phyloP scores from a whole-genome alignment of 2,113 vertebrate species.

The Ceratotherium simum region DNA sequence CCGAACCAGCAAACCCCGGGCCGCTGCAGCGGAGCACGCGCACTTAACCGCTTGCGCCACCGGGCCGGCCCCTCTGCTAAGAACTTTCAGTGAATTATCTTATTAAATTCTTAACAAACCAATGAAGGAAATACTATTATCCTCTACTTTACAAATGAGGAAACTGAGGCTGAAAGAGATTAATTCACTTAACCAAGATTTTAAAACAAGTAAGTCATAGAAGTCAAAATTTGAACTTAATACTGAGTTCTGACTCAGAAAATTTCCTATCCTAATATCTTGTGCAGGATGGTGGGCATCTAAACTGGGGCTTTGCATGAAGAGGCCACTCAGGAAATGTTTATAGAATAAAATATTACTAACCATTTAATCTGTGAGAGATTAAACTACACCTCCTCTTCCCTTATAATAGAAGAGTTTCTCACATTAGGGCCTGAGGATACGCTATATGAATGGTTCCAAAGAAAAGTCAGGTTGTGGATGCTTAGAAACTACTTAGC shows the following conservation, averaged over 20 bases:
- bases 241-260: neutral
- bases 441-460: neutral
- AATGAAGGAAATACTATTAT: neutral
- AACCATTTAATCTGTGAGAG: neutral
- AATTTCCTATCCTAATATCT: neutral
- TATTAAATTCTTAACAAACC: conserved; percentile 35
- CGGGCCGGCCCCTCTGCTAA: too few species aligned
- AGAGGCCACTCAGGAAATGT: neutral
- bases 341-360: neutral
- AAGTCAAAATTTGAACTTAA: neutral
- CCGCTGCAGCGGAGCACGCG: too few species aligned
- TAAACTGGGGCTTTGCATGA: neutral
- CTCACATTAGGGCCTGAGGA: neutral
- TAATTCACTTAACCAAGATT: neutral
- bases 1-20: too few species aligned
- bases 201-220: neutral
- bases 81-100: conserved; percentile 8
- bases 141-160: neutral
- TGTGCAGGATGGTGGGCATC: neutral
- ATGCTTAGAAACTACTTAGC: neutral
- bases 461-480: neutral
- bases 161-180: conserved; percentile 3
- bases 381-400: neutral
- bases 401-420: neutral
- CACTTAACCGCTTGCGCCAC: too few species aligned